Conservation (phyloP, 2,888 invertebrate species). For the Athalia circularis region DNA sequence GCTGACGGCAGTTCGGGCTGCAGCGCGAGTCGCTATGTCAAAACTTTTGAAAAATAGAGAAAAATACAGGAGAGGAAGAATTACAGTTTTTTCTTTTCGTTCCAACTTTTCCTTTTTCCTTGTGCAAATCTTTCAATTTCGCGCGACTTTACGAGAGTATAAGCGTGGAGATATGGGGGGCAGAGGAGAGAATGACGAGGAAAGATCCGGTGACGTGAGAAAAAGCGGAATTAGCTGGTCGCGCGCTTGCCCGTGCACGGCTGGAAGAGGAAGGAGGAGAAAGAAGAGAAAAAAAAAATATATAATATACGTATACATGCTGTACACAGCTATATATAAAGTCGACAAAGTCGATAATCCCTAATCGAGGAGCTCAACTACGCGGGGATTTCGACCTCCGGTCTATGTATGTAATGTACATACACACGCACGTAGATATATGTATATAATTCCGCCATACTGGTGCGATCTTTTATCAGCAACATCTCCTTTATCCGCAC, state of each 20-base stretch:
- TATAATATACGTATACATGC: too few species aligned
- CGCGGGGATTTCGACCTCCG: constrained; percentile 31
- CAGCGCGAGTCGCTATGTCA: not conserved
- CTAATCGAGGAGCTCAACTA: constrained; percentile 31
- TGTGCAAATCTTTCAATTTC: constrained; percentile 12
- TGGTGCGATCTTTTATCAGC: constrained; percentile 19
- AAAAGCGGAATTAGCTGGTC: constrained; percentile 24
- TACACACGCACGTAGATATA: too few species aligned
- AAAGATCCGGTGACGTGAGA: not conserved
- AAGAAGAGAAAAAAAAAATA: too few species aligned
- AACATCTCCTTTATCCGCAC: constrained; percentile 14
- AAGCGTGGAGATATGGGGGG: not conserved
- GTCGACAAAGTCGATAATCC: constrained; percentile 43
- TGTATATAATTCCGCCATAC: not conserved
- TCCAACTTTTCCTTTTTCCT: not conserved
- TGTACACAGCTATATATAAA: constrained; percentile 14
- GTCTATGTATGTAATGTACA: too few species aligned
- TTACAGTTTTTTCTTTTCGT: not conserved
- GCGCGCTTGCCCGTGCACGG: too few species aligned
- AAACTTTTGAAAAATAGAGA: not conserved
- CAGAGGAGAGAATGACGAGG: not conserved
- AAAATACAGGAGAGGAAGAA: not conserved
- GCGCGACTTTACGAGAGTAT: not conserved
- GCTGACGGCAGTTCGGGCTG: constrained; percentile 2
- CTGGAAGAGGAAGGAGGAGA: too few species aligned